phyloP scores from a whole-genome alignment of 2,113 vertebrate genomes.

The Pseudopodoces humilis region DNA sequence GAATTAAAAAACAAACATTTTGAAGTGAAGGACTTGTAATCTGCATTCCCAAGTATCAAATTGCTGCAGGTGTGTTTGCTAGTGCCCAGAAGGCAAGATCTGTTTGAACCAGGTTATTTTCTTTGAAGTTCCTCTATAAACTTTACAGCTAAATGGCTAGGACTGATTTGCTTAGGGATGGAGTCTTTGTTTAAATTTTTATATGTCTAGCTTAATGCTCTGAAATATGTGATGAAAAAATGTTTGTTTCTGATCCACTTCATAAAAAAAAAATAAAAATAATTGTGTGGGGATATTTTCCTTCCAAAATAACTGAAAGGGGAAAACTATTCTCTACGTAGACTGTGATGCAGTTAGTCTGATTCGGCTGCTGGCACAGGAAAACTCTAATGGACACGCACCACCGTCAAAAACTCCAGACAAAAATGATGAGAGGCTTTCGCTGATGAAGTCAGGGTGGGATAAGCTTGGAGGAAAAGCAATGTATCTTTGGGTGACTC shows the following conservation, averaged over 20 bases:
- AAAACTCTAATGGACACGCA: not conserved
- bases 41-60: conserved; percentile 69
- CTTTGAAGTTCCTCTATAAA: conserved; percentile 63
- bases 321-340: not conserved
- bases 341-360: not conserved
- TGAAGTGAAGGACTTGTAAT: conserved; percentile 65
- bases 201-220: not conserved
- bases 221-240: not conserved
- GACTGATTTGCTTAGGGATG: conserved; percentile 11
- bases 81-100: conserved; percentile 57
- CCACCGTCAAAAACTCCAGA: conserved; percentile 24
- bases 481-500: not conserved
- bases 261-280: not conserved
- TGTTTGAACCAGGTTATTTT: conserved; percentile 66
- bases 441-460: not conserved
- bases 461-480: conserved; percentile 4
- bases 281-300: not conserved
- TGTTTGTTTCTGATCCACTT: not conserved
- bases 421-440: conserved; percentile 2
- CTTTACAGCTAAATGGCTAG: conserved; percentile 11
- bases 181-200: conserved; percentile 15
- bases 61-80: conserved; percentile 72
- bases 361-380: not conserved
- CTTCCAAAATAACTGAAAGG: not conserved
- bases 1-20: conserved; percentile 68